These are phyloP conservation scores for Pseudocheirus occidentalis DNA, from an alignment of 2,797 vertebrate species.

Conservation along the genomic window DNA sequence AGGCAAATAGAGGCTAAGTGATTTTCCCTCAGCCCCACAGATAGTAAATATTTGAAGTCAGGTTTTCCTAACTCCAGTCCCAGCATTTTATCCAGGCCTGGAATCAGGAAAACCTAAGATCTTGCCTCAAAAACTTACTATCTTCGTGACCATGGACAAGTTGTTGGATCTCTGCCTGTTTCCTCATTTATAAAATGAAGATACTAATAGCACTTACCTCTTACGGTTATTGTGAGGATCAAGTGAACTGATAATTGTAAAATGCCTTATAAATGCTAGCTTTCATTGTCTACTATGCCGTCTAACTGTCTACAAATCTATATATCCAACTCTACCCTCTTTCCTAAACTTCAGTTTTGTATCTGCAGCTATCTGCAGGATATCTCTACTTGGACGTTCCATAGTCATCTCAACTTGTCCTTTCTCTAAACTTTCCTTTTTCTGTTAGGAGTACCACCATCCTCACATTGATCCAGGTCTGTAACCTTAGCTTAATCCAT, in stretches of 20 bases:
- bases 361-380: too few species aligned
- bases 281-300: background rate
- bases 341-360: too few species aligned
- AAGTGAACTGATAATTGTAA: background rate
- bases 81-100: background rate
- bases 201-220: background rate
- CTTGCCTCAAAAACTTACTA: background rate
- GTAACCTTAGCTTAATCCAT: background rate
- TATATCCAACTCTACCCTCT: too few species aligned
- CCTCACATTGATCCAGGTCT: background rate
- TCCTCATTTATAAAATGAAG: background rate
- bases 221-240: background rate
- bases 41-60: background rate
- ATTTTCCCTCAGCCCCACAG: background rate
- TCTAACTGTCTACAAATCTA: background rate
- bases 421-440: background rate
- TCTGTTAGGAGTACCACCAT: background rate
- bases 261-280: background rate
- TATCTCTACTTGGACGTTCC: too few species aligned
- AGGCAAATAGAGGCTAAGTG: background rate
- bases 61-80: background rate
- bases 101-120: background rate
- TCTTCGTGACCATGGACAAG: background rate
- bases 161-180: background rate
- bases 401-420: background rate